Conservation (phyloP, 2,888 invertebrate species). For the Theretra japonica region DNA sequence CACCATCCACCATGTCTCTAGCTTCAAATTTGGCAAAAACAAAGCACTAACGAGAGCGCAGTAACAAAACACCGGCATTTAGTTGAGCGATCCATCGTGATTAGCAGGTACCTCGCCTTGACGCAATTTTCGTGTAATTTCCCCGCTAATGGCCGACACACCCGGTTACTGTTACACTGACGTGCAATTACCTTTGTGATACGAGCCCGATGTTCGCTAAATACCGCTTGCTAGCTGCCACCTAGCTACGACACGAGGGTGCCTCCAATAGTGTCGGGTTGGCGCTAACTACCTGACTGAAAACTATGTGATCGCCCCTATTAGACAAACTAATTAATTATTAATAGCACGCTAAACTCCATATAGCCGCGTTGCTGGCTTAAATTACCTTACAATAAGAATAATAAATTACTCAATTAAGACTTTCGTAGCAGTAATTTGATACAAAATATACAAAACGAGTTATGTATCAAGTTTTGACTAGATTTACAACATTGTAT, state of each 20-base stretch:
- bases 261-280: conserved; percentile 14
- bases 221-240: conserved; percentile 46
- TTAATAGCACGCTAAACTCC: too few species aligned
- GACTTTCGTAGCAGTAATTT: neutral
- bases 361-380: too few species aligned
- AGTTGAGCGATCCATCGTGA: conserved; percentile 52
- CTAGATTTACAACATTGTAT: neutral
- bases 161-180: conserved; percentile 62
- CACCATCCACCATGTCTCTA: neutral
- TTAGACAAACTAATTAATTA: neutral
- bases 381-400: too few species aligned
- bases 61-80: conserved; percentile 51
- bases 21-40: conserved; percentile 43
- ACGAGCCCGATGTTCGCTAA: conserved; percentile 59
- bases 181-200: conserved; percentile 67
- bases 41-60: conserved; percentile 32
- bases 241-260: conserved; percentile 33
- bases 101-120: conserved; percentile 41
- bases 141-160: conserved; percentile 63
- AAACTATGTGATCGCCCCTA: neutral
- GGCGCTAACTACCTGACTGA: neutral
- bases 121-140: conserved; percentile 50
- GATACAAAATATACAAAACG: too few species aligned
- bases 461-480: neutral
- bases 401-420: neutral